Base-by-base conservation (phyloP, 2,888 invertebrate species). In the Ormyrus pomaceus region DNA sequence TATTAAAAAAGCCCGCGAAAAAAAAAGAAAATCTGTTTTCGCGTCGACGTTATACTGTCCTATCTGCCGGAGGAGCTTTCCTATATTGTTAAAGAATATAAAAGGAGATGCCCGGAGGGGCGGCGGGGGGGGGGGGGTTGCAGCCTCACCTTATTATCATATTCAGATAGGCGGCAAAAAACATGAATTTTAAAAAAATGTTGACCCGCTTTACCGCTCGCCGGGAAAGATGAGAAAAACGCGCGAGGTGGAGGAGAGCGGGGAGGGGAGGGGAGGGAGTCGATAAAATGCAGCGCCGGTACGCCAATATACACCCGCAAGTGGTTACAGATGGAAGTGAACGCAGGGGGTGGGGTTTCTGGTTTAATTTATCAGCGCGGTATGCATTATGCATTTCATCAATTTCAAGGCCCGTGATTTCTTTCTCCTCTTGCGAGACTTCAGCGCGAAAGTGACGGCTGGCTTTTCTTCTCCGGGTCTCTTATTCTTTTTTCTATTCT, bases 81-180 rank as follows among this genome's bases (percentile, higher is more conserved):
- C 6, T 10, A 59, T 34, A 48, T 46, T 66, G 13, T 34, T 9
- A 13, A 53, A 66, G 10, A 58, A 66, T 59, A 71, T 59, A 65
- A 66, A 66, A 53, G 50, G 48, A 64, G 13, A 9, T 19, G 19
- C 59, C 59, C 61, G 45, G 50, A 19, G 19, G 19, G 1, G 0
- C 19, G 19, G 0, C n/a, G n/a, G n/a, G n/a, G 19, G 19, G 19
- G 7, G 59, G 68, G 19, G 45, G 4, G 10, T 8, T 10, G 48
- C 66, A 66, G 13, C 10, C 50, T 62, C 34, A 6, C 19, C 68
- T 62, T 68, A 79, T 79, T 74, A 69, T 62, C 56, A 74, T 79
- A 79, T 73, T 79, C 56, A 79, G 51, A 79, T 69, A 61, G 61
- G 8, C 13, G 13, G 72, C 45, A 46, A 50, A 53, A 66, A 66